Evolutionary conservation across 2,113 vertebrate genomes (phyloP).

Genomic region (Sinocyclocheilus anshuiensis): DNA sequence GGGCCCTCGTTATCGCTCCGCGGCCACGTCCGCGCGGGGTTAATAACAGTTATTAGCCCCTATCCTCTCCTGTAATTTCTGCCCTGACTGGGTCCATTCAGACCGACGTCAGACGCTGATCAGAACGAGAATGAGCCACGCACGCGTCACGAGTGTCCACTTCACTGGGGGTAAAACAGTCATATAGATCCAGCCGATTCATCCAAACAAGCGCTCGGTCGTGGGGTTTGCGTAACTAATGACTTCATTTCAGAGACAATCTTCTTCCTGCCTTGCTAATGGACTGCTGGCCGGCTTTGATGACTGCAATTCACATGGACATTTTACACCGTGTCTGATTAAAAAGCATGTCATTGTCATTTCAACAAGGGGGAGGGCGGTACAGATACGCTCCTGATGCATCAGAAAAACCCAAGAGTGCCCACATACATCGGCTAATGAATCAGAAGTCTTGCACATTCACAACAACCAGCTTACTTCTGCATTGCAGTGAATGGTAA

Average conservation of each 20-base stretch:
- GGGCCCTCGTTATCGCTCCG: slow-evolving; percentile 79
- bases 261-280: slow-evolving; percentile 71
- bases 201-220: slow-evolving; percentile 76
- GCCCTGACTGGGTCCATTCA: slow-evolving; percentile 79
- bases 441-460: no score
- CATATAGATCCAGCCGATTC: slow-evolving; percentile 73
- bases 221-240: slow-evolving; percentile 82
- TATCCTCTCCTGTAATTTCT: slow-evolving; percentile 81
- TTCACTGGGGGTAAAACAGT: slow-evolving; percentile 72
- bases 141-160: not conserved
- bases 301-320: slow-evolving; percentile 73
- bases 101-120: slow-evolving; percentile 77
- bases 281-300: slow-evolving; percentile 68
- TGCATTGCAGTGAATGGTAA: not conserved
- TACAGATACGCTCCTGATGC: slow-evolving; percentile 60
- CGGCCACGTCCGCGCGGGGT: slow-evolving; percentile 78
- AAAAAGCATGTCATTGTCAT: slow-evolving; percentile 73
- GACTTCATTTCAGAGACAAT: slow-evolving; percentile 79
- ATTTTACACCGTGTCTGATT: slow-evolving; percentile 74
- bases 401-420: slow-evolving; percentile 18
- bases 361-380: slow-evolving; percentile 66
- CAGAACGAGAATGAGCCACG: slow-evolving; percentile 58
- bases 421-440: no score
- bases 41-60: slow-evolving; percentile 86
- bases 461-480: no score